Evolutionary conservation across 2,888 invertebrate species (phyloP), one percentile per base, ranked within the genome.

Genomic region (Chloroclysta siterata): DNA sequence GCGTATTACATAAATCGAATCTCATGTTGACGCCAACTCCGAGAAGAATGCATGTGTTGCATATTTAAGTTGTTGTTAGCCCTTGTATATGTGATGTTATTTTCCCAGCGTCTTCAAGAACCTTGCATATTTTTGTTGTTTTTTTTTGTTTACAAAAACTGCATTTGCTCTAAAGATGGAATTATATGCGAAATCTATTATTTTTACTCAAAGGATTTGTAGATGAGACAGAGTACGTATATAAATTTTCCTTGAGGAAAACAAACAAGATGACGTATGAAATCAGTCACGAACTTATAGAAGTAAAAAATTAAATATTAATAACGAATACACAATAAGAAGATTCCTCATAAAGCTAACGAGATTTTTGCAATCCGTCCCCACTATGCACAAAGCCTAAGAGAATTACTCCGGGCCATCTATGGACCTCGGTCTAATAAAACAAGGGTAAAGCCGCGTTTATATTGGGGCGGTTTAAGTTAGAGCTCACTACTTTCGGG

Each of bases 391-490:
- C 74, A 64, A 53, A 58, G 60, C 65, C 52, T 65, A 66, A 68
- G 68, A 63, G 65, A 66, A 70, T 70, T 67, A 70, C 68, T 72
- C 78, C 81, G 75, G 75, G 71, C 77, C 77, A 78, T 80, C 81
- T 75, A 80, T 80, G 81, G 77, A 68, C 76, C 73, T 72, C 73
- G 74, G 72, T 69, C 78, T 75, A 80, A 81, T 81, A 82, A 81
- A 81, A 81, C 82, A 73, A 69, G 81, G 77, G 77, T 80, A 82
- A 82, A 79, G 79, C 78, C 74, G 74, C 81, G 81, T 82, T 77
- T 81, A 80, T 80, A 81, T 76, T 74, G 74, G 77, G 77, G 76
- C 74, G 75, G 77, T 80, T 81, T 77, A 78, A 79, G 77, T 78
- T 78, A 75, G 72, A 70, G 74, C 79, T 73, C 72, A 77, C 72